phyloP scores from a whole-genome alignment of 1,140 invertebrate genomes.

The Antheraea mylitta region DNA sequence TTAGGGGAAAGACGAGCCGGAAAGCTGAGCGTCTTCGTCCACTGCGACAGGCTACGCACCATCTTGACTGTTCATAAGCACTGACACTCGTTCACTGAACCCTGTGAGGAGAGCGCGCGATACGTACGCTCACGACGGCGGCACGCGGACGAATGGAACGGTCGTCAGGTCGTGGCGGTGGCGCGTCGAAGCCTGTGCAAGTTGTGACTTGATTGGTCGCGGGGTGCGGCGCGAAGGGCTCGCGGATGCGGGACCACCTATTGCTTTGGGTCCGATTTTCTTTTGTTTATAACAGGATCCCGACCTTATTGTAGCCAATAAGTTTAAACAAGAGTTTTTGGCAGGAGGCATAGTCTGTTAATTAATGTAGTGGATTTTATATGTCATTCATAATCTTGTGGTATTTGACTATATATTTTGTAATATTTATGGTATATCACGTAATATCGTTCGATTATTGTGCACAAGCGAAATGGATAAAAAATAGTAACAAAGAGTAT shows the following conservation, averaged over 20 bases:
- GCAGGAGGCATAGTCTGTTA: too few relatives aligned
- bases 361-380: too few relatives aligned
- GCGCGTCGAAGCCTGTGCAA: constrained; percentile 47
- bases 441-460: too few relatives aligned
- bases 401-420: too few relatives aligned
- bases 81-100: constrained; percentile 64
- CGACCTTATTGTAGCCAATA: constrained; percentile 23
- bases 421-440: too few relatives aligned
- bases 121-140: constrained; percentile 50
- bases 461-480: too few relatives aligned
- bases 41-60: constrained; percentile 91
- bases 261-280: constrained; percentile 40
- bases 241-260: constrained; percentile 37
- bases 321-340: constrained; percentile 7
- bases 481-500: too few relatives aligned
- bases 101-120: constrained; percentile 35
- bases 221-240: constrained; percentile 20
- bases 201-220: constrained; percentile 50
- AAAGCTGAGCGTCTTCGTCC: constrained; percentile 93
- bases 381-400: too few relatives aligned
- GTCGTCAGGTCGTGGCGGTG: constrained; percentile 17
- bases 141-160: constrained; percentile 55
- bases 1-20: constrained; percentile 89
- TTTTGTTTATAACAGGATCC: constrained; percentile 53
- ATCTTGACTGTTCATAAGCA: constrained; percentile 79